phyloP scores from a whole-genome alignment of 2,888 invertebrate species.

The Ethmia dodecea region DNA sequence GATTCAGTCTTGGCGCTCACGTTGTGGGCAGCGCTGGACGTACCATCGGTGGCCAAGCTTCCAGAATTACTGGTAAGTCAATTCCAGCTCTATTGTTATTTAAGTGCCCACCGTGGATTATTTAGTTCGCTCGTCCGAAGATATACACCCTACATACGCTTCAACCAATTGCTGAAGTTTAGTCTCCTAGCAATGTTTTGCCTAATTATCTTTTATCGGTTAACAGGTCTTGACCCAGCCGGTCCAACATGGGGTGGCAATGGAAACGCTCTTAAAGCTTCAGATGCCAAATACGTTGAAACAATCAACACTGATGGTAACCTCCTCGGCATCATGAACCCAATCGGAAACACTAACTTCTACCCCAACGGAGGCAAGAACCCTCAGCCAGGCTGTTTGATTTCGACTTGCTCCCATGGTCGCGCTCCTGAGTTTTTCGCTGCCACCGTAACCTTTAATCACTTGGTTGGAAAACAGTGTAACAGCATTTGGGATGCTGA shows the following conservation, averaged over 20 bases:
- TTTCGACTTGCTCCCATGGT: conserved; percentile 11
- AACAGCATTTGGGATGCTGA: conserved; percentile 23
- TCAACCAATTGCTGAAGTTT: too few species aligned
- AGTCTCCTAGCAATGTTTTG: not conserved
- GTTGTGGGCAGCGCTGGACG: conserved; percentile 43
- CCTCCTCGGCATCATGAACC: conserved; percentile 31
- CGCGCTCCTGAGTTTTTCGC: conserved; percentile 19
- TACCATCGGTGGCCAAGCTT: conserved; percentile 21
- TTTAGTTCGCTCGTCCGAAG: not conserved
- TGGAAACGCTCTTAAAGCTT: conserved; percentile 24
- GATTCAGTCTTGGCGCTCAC: conserved; percentile 52
- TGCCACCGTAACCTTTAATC: conserved; percentile 22
- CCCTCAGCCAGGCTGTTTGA: conserved; percentile 32
- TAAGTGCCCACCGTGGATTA: not conserved
- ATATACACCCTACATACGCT: not conserved
- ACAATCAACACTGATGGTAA: conserved; percentile 40
- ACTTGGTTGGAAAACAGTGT: conserved; percentile 29
- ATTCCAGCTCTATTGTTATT: not conserved
- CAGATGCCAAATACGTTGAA: conserved; percentile 35
- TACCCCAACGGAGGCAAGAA: conserved; percentile 37
- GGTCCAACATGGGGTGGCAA: conserved; percentile 35
- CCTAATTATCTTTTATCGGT: not conserved
- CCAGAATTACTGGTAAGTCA: conserved; percentile 32
- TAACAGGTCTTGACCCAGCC: conserved; percentile 42
- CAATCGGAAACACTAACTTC: conserved; percentile 34